Base-by-base conservation (phyloP, 1,140 invertebrate species). In the Cherax quadricarinatus region DNA sequence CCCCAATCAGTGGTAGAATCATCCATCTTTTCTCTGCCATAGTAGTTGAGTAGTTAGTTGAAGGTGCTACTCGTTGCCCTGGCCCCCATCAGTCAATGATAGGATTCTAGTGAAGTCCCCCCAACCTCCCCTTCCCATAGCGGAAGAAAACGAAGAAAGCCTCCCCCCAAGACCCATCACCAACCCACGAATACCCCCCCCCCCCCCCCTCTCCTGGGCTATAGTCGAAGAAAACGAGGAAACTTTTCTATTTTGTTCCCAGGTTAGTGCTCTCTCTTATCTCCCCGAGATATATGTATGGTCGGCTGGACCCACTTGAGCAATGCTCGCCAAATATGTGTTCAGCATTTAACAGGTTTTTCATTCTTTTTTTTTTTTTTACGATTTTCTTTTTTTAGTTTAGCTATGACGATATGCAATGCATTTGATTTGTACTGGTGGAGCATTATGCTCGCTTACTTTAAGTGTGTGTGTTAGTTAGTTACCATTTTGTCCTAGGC, bases 281-380 rank as follows among this genome's bases (percentile, higher is more conserved):
- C 83, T 85, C 83, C 70, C 57, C 53, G 12, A 12, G 60, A 85
- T 85, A 85, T 85, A 70, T 85, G 60, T 85, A 85, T 85, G 83
- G 83, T 70, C 62, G 83, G 83, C 83, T 85, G 83, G 83, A 60
- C 48, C 60, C 53, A 48, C 83, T 85, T 70, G 60, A 70, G 83
- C 18, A 9, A 70, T 70, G 83, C 24, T 85, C 83, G 48, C 18
- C 83, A 85, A 85, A 85, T 85, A 85, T 85, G 83, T 85, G 48
- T 70, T 70, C 83, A 85, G 83, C 60, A 85, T 66, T 85, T 70
- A 48, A 70, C n/a, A 60, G 83, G 62, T 84, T 84, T 62, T 21
- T 62, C 30, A 12, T 53, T 84, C 30, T 62, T 57, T 84, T 60
- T 84, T 57, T 84, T 84, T 24, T 66, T 66, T 66, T 66, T 16